These are phyloP conservation scores for Alaudala cheleensis DNA, from an alignment of 2,113 vertebrate species.

Conservation along the genomic window DNA sequence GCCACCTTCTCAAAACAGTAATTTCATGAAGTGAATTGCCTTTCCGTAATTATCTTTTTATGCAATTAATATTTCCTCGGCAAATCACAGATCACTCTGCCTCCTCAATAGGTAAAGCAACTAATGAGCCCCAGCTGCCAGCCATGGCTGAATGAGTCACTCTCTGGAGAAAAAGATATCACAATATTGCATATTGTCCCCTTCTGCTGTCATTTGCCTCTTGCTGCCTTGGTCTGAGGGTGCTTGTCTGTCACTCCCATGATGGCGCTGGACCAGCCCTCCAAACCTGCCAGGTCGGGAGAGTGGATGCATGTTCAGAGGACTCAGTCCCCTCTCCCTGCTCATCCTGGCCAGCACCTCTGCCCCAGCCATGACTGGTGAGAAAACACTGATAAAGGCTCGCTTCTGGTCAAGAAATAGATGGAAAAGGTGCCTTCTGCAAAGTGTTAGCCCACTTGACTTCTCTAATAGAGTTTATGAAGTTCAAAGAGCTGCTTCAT, in stretches of 20 bases:
- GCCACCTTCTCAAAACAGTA: not conserved
- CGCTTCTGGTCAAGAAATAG: not conserved
- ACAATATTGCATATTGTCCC: not conserved
- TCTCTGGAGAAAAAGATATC: not conserved
- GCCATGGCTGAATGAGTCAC: conserved; percentile 16
- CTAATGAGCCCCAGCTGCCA: not conserved
- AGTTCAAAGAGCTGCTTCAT: not conserved
- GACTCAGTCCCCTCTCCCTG: rapidly evolving
- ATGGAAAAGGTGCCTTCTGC: not conserved
- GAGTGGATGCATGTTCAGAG: not conserved
- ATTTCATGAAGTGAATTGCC: not conserved
- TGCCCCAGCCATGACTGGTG: not conserved
- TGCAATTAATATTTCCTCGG: conserved; percentile 32
- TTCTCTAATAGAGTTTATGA: not conserved
- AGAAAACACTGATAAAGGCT: not conserved
- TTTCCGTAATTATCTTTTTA: conserved; percentile 9
- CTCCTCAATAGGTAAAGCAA: not conserved
- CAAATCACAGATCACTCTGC: not conserved
- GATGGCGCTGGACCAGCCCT: not conserved
- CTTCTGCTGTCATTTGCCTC: not conserved
- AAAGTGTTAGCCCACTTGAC: not conserved
- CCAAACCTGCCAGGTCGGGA: not conserved
- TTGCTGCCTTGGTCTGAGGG: not conserved
- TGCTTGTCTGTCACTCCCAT: not conserved
- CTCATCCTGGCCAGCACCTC: not conserved